phyloP scores from a whole-genome alignment of 2,797 vertebrate species.

The Lateolabrax maculatus region DNA sequence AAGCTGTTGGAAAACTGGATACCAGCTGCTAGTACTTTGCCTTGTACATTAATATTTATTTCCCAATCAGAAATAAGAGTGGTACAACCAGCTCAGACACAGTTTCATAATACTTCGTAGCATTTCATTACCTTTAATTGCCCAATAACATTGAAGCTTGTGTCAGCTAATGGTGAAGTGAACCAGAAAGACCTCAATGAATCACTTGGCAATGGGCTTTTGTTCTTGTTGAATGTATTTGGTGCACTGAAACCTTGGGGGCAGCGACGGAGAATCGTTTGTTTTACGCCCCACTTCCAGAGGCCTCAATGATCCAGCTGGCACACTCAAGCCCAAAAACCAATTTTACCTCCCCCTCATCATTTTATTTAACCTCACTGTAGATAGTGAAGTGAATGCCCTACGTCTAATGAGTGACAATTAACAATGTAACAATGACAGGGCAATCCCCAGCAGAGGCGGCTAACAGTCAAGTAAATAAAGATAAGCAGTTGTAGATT shows the following conservation, averaged over 20 bases:
- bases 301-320: constrained; percentile 70
- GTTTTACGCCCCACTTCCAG: constrained; percentile 78
- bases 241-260: constrained; percentile 70
- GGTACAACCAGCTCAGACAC: constrained; percentile 39
- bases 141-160: constrained; percentile 78
- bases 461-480: constrained; percentile 59
- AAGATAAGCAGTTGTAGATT: constrained; percentile 56
- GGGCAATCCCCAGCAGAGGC: constrained; percentile 28
- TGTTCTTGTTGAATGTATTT: constrained; percentile 73
- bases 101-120: constrained; percentile 67
- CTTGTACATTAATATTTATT: constrained; percentile 64
- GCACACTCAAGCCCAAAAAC: constrained; percentile 55
- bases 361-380: constrained; percentile 47
- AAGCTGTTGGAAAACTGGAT: constrained; percentile 58
- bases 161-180: constrained; percentile 78
- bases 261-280: constrained; percentile 70
- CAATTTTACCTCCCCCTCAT: constrained; percentile 11
- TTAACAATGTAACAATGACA: constrained; percentile 33
- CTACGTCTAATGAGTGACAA: constrained; percentile 40
- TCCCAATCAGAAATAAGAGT: constrained; percentile 59
- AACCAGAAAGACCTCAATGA: constrained; percentile 77
- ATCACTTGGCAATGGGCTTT: constrained; percentile 76
- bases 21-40: constrained; percentile 69
- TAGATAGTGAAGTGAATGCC: constrained; percentile 22
- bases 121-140: constrained; percentile 80